Conservation (phyloP, 23 tunicate genomes). For the Trididemnum miniatum region DNA sequence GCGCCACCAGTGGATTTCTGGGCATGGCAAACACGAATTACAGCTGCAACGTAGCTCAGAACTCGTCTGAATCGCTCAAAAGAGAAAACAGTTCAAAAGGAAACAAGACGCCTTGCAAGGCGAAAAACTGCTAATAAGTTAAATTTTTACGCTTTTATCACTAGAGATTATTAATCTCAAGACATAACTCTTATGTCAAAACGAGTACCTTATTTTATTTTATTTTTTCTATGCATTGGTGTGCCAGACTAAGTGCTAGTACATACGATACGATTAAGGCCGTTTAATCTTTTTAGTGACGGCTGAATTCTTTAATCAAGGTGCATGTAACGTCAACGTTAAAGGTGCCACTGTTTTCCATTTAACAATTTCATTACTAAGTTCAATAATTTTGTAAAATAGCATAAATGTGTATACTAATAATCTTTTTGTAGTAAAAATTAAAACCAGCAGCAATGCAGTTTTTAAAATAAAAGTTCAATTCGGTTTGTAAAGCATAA, state of each 20-base stretch:
- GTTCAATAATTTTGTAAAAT: no score
- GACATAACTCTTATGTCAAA: neutral
- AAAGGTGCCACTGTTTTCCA: constrained; percentile 22
- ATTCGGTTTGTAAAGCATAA: no score
- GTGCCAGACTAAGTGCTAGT: neutral
- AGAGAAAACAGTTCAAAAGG: neutral
- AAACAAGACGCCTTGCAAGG: constrained; percentile 20
- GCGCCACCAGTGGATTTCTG: neutral
- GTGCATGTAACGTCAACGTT: constrained; percentile 15
- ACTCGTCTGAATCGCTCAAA: neutral
- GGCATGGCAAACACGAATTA: neutral
- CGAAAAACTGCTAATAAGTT: constrained; percentile 6
- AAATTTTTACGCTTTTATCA: neutral
- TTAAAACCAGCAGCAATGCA: no score
- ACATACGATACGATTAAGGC: neutral
- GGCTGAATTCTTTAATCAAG: neutral
- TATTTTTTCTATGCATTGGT: neutral
- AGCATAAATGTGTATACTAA: no score
- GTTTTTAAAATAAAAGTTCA: no score
- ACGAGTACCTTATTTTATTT: neutral
- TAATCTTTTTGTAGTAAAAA: no score
- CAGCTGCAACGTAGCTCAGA: neutral
- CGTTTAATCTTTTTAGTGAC: neutral
- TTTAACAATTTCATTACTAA: neutral
- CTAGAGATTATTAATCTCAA: constrained; percentile 10